phyloP scores from a whole-genome alignment of 1,140 invertebrate species.

The Homarus americanus region DNA sequence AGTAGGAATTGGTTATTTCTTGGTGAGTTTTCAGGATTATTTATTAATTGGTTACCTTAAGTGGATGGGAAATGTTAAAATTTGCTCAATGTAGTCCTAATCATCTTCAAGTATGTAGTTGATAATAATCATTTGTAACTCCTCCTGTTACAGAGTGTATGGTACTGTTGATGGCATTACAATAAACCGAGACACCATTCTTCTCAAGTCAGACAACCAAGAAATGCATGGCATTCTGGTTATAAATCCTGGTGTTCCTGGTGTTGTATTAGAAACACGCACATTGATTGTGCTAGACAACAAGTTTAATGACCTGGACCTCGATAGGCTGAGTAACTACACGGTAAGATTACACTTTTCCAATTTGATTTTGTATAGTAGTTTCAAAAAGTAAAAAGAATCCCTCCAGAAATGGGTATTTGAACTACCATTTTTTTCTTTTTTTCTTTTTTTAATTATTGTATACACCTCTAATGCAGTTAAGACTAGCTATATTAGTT shows the following conservation, averaged over 20 bases:
- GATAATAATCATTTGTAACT: neutral
- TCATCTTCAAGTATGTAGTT: no score
- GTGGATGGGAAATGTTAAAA: no score
- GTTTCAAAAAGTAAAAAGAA: no score
- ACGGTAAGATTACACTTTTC: slow-evolving; percentile 27
- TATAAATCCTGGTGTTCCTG: neutral
- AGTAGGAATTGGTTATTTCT: neutral
- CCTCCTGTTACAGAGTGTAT: slow-evolving; percentile 1
- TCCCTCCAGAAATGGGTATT: no score
- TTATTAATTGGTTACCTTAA: no score
- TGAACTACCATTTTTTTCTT: no score
- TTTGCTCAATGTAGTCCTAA: no score
- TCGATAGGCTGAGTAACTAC: neutral
- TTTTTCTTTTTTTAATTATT: no score
- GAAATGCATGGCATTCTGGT: neutral
- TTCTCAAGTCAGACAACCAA: slow-evolving; percentile 7
- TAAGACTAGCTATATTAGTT: no score
- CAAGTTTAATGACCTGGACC: slow-evolving; percentile 3
- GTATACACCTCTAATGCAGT: no score
- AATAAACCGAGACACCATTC: neutral
- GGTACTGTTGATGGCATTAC: slow-evolving; percentile 37
- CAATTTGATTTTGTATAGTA: no score
- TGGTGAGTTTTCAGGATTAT: neutral
- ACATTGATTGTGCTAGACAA: slow-evolving; percentile 6
- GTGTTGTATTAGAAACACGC: neutral